Percentiles rank a stretch among this genome's conserved stretches.
Evolutionary conservation across 2,888 invertebrate species (phyloP).

Genomic region (Eudemis profundana): DNA sequence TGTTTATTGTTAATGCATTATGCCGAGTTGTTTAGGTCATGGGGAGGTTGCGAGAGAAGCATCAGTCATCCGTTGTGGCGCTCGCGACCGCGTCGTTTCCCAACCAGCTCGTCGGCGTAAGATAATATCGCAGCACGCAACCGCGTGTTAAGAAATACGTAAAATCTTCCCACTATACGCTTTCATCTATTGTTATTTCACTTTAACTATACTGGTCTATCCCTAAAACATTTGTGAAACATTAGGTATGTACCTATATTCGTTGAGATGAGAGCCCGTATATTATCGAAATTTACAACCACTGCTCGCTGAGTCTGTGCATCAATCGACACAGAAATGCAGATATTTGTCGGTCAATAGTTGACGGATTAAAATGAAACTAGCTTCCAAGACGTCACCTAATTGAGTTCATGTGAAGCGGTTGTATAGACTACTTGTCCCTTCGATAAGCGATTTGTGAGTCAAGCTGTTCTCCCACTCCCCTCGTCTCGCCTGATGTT

Average conservation of each 20-base stretch:
- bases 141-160: constrained; percentile 22
- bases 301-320: too few relatives aligned
- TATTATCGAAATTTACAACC: too few relatives aligned
- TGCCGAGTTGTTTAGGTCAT: constrained; percentile 29
- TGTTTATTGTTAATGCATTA: neutral
- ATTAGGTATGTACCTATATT: too few relatives aligned
- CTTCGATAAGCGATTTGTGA: neutral
- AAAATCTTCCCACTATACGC: constrained; percentile 9
- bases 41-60: constrained; percentile 23
- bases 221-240: too few relatives aligned
- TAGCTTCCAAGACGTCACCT: constrained; percentile 6
- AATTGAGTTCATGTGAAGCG: constrained; percentile 2
- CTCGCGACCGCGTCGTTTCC: constrained; percentile 18
- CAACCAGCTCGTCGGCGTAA: constrained; percentile 22
- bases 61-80: constrained; percentile 22
- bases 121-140: constrained; percentile 28
- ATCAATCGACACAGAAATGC: neutral
- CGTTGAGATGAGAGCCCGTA: too few relatives aligned
- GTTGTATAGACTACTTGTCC: constrained; percentile 2
- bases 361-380: constrained; percentile 10
- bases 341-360: neutral
- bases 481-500: constrained; percentile 48
- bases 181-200: neutral
- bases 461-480: constrained; percentile 46
- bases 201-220: neutral